phyloP scores from a whole-genome alignment of 2,113 vertebrate species.

The Mungos mungo region DNA sequence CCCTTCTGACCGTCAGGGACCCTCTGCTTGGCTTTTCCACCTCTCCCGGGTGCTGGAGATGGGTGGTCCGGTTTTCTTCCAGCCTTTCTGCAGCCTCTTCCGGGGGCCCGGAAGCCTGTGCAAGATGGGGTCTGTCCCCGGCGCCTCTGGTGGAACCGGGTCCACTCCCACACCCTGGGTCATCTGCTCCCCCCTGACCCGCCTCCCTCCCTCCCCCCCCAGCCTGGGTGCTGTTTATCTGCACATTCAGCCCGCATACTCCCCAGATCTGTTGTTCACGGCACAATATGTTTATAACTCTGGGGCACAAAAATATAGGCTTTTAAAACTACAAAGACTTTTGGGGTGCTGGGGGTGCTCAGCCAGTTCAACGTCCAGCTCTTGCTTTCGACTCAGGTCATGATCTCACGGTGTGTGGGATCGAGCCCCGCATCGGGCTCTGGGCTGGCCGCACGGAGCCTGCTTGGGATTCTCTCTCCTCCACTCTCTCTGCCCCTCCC shows the following conservation, averaged over 20 bases:
- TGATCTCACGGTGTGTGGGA: too few species aligned
- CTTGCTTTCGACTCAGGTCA: too few species aligned
- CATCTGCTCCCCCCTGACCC: fast-evolving
- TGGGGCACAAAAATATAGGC: neutral
- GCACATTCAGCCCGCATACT: too few species aligned
- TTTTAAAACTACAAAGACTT: too few species aligned
- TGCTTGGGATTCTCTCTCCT: too few species aligned
- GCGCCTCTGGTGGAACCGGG: fast-evolving
- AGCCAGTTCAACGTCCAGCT: too few species aligned
- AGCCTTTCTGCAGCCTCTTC: neutral
- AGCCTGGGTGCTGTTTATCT: neutral
- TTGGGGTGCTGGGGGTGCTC: too few species aligned
- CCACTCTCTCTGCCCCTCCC: too few species aligned
- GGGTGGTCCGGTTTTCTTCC: too few species aligned
- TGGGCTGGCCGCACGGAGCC: too few species aligned
- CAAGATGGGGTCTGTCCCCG: fast-evolving
- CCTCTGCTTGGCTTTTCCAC: neutral
- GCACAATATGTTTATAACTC: neutral
- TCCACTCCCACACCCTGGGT: fast-evolving
- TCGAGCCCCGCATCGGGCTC: too few species aligned
- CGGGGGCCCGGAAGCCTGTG: fast-evolving
- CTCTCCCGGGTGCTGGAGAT: fast-evolving
- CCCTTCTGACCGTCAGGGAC: fast-evolving
- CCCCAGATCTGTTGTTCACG: neutral
- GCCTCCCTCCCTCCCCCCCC: neutral